Conservation (phyloP, 2,888 invertebrate species). For the Allophyes oxyacanthae region DNA sequence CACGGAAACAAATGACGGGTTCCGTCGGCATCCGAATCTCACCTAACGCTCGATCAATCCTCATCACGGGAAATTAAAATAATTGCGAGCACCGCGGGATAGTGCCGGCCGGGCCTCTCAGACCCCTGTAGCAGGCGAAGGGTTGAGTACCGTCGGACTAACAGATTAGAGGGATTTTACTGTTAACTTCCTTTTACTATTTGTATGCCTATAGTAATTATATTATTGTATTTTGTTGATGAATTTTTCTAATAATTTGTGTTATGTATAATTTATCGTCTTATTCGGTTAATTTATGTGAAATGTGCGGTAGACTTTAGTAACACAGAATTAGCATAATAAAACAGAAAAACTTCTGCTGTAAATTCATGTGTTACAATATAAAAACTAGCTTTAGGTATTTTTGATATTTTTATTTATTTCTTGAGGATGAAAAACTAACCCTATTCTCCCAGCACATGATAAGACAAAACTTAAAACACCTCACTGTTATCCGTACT, state of each 20-base stretch:
- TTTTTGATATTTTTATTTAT: too few species aligned
- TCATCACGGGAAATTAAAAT: slow-evolving; percentile 85
- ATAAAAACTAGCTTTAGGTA: too few species aligned
- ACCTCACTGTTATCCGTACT: slow-evolving; percentile 70
- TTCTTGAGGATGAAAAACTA: too few species aligned
- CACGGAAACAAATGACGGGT: slow-evolving; percentile 79
- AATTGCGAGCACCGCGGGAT: slow-evolving; percentile 79
- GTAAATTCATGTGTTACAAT: too few species aligned
- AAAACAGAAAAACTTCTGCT: too few species aligned
- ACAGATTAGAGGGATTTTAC: slow-evolving; percentile 35
- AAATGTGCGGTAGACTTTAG: too few species aligned
- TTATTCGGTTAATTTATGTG: too few species aligned
- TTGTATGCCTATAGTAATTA: neutral
- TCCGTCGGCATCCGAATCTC: slow-evolving; percentile 69
- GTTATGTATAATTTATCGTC: too few species aligned
- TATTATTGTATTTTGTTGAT: too few species aligned
- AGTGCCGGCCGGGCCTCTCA: slow-evolving; percentile 66
- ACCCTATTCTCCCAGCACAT: too few species aligned
- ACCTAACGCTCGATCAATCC: slow-evolving; percentile 82
- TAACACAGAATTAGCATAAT: too few species aligned
- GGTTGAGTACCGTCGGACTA: slow-evolving; percentile 69
- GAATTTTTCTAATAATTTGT: too few species aligned
- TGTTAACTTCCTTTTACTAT: slow-evolving; percentile 11
- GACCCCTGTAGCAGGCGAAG: slow-evolving; percentile 60
- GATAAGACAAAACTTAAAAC: slow-evolving; percentile 5